Conservation (phyloP, 2,113 vertebrate genomes). For the Pluvialis apricaria region DNA sequence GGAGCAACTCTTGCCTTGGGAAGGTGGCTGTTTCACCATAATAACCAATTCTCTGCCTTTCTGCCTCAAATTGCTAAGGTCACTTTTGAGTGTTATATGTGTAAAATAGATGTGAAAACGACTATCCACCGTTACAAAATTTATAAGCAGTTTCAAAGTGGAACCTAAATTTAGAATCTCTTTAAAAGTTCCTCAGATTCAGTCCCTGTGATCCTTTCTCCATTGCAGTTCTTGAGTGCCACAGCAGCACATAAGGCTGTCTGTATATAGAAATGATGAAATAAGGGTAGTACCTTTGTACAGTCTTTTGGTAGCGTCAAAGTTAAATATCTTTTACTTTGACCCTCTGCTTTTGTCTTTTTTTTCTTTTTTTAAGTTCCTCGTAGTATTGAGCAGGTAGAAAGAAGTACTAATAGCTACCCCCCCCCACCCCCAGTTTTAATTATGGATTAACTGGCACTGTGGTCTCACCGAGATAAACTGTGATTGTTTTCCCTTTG, state of each 20-base stretch:
- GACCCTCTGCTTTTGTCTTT: not conserved
- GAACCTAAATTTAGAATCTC: not conserved
- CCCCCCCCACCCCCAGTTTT: not conserved
- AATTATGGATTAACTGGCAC: not conserved
- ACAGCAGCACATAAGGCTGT: not conserved
- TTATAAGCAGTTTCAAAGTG: not conserved
- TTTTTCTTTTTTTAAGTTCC: not conserved
- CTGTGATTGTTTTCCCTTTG: not conserved
- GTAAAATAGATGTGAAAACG: not conserved
- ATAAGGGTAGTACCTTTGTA: not conserved
- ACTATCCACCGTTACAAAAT: not conserved
- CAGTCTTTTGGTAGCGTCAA: not conserved
- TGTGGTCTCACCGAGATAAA: not conserved
- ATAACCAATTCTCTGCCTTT: not conserved
- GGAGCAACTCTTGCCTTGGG: not conserved
- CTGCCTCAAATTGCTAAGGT: not conserved
- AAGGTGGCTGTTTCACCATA: not conserved
- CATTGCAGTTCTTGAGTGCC: not conserved
- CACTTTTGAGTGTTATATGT: not conserved
- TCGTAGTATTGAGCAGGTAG: not conserved
- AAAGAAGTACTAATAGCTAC: not conserved
- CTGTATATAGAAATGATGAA: not conserved
- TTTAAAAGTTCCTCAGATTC: not conserved
- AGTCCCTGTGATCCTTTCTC: not conserved
- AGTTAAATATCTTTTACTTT: not conserved